Conservation (phyloP, 2,888 invertebrate species). For the Ectropis crepuscularia region DNA sequence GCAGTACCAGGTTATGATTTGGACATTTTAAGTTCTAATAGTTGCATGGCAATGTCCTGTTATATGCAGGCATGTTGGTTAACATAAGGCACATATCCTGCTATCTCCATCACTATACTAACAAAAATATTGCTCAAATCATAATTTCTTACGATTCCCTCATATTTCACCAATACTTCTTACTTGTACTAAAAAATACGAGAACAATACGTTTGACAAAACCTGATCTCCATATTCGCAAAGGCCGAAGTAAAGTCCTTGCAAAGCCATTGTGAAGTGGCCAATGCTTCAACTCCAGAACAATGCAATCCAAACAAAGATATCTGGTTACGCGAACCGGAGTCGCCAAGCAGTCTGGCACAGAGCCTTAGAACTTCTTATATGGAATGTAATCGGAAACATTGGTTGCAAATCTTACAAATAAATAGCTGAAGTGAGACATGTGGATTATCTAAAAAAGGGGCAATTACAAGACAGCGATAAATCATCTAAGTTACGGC, state of each 20-base stretch:
- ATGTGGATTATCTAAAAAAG: not conserved
- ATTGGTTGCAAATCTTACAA: too few relatives aligned
- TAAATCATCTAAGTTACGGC: too few relatives aligned
- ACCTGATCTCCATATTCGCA: slow-evolving; percentile 53
- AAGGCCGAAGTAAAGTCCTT: slow-evolving; percentile 46
- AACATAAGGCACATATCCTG: too few relatives aligned
- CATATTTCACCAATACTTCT: too few relatives aligned
- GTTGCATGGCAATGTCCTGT: too few relatives aligned
- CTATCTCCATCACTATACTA: too few relatives aligned
- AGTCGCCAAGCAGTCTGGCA: slow-evolving; percentile 57
- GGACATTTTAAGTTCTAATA: too few relatives aligned
- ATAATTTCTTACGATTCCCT: too few relatives aligned
- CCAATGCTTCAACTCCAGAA: slow-evolving; percentile 26
- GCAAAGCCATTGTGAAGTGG: slow-evolving; percentile 15
- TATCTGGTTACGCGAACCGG: slow-evolving; percentile 42
- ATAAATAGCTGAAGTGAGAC: not conserved
- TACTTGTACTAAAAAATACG: not conserved
- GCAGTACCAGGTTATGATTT: too few relatives aligned
- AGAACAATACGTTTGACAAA: slow-evolving; percentile 4
- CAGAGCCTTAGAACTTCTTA: slow-evolving; percentile 9
- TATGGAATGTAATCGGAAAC: slow-evolving; percentile 8
- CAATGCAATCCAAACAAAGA: slow-evolving; percentile 50
- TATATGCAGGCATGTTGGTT: too few relatives aligned
- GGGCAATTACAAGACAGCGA: too few relatives aligned
- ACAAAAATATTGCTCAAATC: too few relatives aligned